These are phyloP conservation scores for Emydoidea blandingii DNA, from an alignment of 2,797 vertebrate species.

Conservation along the genomic window DNA sequence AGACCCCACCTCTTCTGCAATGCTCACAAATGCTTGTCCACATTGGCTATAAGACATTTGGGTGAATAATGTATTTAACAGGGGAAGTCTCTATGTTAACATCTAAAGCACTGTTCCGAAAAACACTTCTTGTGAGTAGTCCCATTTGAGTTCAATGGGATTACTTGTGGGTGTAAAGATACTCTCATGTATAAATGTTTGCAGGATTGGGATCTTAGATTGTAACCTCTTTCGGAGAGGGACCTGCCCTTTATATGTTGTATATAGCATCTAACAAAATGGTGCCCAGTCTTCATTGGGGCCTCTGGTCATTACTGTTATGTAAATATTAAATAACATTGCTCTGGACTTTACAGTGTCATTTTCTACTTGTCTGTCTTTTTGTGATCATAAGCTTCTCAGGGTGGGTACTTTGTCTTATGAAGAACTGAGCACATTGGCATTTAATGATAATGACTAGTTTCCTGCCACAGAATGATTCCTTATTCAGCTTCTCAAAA, in stretches of 20 bases:
- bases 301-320: neutral
- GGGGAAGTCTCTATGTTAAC: neutral
- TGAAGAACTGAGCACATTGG: neutral
- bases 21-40: neutral
- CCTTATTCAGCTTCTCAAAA: neutral
- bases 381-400: neutral
- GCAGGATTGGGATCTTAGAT: neutral
- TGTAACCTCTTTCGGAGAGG: neutral
- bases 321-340: neutral
- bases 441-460: neutral
- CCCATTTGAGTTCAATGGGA: neutral
- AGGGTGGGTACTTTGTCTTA: neutral
- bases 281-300: neutral
- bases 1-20: neutral
- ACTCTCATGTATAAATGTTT: neutral
- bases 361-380: neutral
- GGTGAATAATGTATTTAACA: neutral
- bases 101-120: neutral
- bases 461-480: neutral
- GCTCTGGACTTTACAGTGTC: slow-evolving; percentile 22
- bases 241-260: neutral
- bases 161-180: neutral
- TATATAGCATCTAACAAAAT: neutral
- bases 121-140: neutral
- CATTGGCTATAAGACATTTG: neutral